Evolutionary conservation across 2,888 invertebrate species (phyloP).

Genomic region (Orthonevra nobilis): DNA sequence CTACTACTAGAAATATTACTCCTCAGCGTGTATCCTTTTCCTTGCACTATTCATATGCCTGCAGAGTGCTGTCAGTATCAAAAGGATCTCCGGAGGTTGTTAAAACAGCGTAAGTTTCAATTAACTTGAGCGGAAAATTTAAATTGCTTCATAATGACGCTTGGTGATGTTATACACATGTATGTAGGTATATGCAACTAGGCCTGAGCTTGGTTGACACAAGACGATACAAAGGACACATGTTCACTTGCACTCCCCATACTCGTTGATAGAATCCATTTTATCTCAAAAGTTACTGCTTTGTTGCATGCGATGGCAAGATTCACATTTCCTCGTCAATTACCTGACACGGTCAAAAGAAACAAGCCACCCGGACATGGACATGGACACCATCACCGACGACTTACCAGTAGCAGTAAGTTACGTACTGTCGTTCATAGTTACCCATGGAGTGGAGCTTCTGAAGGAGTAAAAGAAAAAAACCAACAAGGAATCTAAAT

Average conservation of each 20-base stretch:
- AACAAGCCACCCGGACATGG: slow-evolving; percentile 36
- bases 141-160: slow-evolving; percentile 67
- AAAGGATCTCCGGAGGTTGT: slow-evolving; percentile 46
- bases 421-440: too few relatives aligned
- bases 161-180: slow-evolving; percentile 7
- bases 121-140: slow-evolving; percentile 67
- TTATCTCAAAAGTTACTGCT: slow-evolving; percentile 34
- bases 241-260: neutral
- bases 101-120: slow-evolving; percentile 61
- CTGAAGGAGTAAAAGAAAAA: slow-evolving; percentile 23
- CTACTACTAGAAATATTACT: slow-evolving; percentile 7
- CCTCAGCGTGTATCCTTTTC: slow-evolving; percentile 39
- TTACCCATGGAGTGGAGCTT: too few relatives aligned
- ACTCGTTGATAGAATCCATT: neutral
- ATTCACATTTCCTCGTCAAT: slow-evolving; percentile 38
- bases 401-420: too few relatives aligned
- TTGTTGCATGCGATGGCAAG: slow-evolving; percentile 37
- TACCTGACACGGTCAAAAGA: slow-evolving; percentile 60
- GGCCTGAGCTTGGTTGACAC: slow-evolving; percentile 27
- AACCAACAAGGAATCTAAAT: slow-evolving; percentile 51
- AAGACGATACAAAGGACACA: slow-evolving; percentile 5
- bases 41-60: slow-evolving; percentile 44
- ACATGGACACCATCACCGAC: too few relatives aligned
- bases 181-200: slow-evolving; percentile 12
- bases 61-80: slow-evolving; percentile 56